Evolutionary conservation across 2,797 vertebrate genomes (phyloP).

Genomic region (Rallus crepitans): DNA sequence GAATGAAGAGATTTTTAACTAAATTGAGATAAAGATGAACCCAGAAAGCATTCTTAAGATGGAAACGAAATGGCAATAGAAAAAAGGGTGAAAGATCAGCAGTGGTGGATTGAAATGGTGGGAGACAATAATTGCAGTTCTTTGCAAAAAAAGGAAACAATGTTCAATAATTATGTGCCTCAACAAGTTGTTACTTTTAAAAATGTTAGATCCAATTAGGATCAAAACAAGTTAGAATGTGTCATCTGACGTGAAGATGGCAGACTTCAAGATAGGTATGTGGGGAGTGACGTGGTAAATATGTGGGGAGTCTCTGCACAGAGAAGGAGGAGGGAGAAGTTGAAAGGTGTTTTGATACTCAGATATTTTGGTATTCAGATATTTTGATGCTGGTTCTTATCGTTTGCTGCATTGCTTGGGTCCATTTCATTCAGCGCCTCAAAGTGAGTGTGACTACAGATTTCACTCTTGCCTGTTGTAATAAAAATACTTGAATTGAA

Average conservation of each 20-base stretch:
- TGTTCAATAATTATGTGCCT: not conserved
- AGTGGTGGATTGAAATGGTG: not conserved
- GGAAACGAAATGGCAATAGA: not conserved
- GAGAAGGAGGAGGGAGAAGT: not conserved
- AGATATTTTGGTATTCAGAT: not conserved
- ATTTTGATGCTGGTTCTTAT: not conserved
- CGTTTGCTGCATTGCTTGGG: not conserved
- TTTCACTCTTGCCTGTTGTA: not conserved
- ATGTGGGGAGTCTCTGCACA: too few relatives aligned
- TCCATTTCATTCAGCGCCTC: not conserved
- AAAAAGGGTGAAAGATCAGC: not conserved
- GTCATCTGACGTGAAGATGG: fast-evolving
- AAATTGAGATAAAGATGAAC: not conserved
- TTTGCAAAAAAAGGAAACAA: not conserved
- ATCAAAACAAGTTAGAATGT: not conserved
- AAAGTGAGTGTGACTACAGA: not conserved
- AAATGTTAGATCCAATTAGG: not conserved
- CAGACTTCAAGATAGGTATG: not conserved
- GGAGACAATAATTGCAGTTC: not conserved
- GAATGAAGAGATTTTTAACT: not conserved
- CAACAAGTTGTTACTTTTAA: not conserved
- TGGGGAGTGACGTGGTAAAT: not conserved
- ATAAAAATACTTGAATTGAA: not conserved
- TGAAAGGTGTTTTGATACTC: not conserved
- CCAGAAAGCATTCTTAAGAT: not conserved